phyloP scores from a whole-genome alignment of 2,888 invertebrate species.

The Aelia acuminata region DNA sequence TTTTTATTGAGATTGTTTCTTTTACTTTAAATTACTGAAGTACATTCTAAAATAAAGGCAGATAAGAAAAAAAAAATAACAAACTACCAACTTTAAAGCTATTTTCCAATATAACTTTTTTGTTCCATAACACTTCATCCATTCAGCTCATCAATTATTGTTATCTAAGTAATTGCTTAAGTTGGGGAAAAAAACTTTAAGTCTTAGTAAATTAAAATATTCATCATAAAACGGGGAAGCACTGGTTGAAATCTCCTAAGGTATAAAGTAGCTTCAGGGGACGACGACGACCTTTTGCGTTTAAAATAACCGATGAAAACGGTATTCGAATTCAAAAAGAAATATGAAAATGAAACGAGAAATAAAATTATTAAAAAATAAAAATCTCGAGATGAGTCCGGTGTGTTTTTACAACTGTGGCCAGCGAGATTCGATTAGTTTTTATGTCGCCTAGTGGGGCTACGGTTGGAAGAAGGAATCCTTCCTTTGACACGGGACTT shows the following conservation, averaged over 20 bases:
- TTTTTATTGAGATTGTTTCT: too few species aligned
- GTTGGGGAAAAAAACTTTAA: too few species aligned
- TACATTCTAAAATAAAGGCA: too few species aligned
- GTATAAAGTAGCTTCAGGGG: slow-evolving; percentile 37
- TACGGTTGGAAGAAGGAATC: not conserved
- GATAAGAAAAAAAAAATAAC: too few species aligned
- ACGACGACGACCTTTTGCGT: slow-evolving; percentile 49
- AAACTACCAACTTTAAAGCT: too few species aligned
- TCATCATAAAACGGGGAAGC: not conserved
- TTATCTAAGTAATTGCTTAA: too few species aligned
- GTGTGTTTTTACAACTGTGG: slow-evolving; percentile 58
- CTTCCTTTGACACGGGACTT: slow-evolving; percentile 25
- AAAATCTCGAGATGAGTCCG: slow-evolving; percentile 19
- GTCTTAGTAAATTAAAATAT: not conserved
- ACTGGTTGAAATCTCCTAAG: not conserved
- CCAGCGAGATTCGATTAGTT: slow-evolving; percentile 52
- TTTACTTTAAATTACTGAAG: too few species aligned
- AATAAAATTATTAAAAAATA: not conserved
- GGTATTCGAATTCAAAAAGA: slow-evolving; percentile 47
- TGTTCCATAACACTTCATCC: too few species aligned
- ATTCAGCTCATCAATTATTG: too few species aligned
- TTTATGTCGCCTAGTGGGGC: slow-evolving; percentile 24
- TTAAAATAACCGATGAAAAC: slow-evolving; percentile 45
- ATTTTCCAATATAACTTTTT: too few species aligned
- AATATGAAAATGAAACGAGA: slow-evolving; percentile 56